Base-by-base conservation (phyloP, 37 sponge, comb jelly and placozoan species). In the Haliclona indistincta region DNA sequence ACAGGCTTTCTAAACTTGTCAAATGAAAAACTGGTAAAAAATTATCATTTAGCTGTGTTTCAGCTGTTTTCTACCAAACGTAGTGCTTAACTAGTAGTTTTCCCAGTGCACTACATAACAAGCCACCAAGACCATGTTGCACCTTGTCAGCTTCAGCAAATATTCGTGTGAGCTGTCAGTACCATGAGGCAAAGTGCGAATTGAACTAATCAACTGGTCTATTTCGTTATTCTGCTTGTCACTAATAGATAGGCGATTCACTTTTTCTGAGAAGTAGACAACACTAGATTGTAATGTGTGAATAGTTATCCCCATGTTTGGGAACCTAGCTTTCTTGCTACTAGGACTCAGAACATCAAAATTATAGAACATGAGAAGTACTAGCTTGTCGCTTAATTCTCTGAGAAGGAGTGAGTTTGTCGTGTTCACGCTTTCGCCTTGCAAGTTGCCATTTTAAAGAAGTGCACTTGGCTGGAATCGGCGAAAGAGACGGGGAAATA, bases 161-260 rank as follows among this genome's bases (percentile, higher is more conserved):
- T 58, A 58, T 58, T 58, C 25, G n/a, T 20, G 7, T 20, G n/a
- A n/a, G 22, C 28, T 58, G 11, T 58, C 28, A n/a, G 11, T 58
- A 58, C 60, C 60, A 58, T n/a, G 26, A 58, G 60, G n/a, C n/a
- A 26, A n/a, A 20, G 22, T 26, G 7, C 60, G n/a, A 58, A 58
- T 58, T 20, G 25, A 58, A 58, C 28, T 58, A 11, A 58, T 26
- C 28, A 58, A 58, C 22, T 58, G 60, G 60, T 26, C 60, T 6
- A 58, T 58, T 58, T 58, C 60, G 28, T 58, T 58, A 26, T 58
- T 58, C 60, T 58, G 60, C 28, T 6, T n/a, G n/a, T 58, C 25
- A 58, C 28, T 58, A 6, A 26, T n/a, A 25, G 60, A 58, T n/a
- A 58, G 28, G n/a, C 60, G 60, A 20, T 58, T 26, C 11, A 58